These are phyloP conservation scores for Beroe ovata DNA, from an alignment of 37 sponge, comb jelly and placozoan species.

Conservation along the genomic window DNA sequence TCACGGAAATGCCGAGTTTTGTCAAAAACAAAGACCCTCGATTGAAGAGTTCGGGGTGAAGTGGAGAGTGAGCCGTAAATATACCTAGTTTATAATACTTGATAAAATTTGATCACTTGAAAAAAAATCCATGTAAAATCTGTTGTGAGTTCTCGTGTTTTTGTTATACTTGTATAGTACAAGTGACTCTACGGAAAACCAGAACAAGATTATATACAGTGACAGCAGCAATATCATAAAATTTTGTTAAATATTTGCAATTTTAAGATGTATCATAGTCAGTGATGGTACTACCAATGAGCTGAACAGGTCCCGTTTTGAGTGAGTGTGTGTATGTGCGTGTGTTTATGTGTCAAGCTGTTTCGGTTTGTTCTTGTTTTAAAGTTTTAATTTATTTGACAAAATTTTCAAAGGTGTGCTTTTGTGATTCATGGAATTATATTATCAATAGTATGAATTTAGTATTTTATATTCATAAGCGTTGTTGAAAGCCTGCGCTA, in stretches of 20 bases:
- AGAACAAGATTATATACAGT: too few species aligned
- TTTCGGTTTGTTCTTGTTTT: background rate
- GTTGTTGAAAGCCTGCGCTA: too few species aligned
- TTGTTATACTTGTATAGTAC: too few species aligned
- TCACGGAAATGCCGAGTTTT: conserved; percentile 32
- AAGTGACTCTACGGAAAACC: too few species aligned
- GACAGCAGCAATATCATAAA: background rate
- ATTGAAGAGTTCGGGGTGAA: conserved; percentile 45
- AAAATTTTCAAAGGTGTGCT: background rate
- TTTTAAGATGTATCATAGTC: background rate
- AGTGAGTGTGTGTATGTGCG: too few species aligned
- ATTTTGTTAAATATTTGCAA: background rate
- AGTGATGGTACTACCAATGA: too few species aligned
- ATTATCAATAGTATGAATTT: background rate
- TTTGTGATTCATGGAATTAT: background rate
- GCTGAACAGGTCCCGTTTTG: too few species aligned
- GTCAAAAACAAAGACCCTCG: conserved; percentile 15
- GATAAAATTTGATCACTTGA: background rate
- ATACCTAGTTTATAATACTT: background rate
- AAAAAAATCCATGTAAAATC: background rate
- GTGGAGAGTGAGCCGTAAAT: background rate
- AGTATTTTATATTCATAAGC: background rate
- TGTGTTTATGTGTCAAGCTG: background rate
- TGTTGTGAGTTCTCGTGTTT: too few species aligned
- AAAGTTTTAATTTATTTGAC: background rate